These are phyloP conservation scores for Eretmodus cyanostictus DNA, from an alignment of 2,113 vertebrate species.

Conservation along the genomic window DNA sequence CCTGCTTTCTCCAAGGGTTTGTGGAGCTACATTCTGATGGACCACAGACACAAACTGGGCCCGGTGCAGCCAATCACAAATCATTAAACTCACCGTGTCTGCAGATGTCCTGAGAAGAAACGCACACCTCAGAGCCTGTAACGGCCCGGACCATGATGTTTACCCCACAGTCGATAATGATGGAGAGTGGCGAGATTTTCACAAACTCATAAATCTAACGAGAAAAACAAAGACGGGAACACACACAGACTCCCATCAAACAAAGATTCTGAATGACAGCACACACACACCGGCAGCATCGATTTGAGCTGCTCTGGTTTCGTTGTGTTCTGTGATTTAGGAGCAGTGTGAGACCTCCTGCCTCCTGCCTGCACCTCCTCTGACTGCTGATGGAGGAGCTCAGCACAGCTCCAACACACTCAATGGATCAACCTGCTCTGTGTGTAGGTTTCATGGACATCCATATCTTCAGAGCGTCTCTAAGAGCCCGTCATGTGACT, in stretches of 20 bases:
- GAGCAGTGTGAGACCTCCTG: background rate
- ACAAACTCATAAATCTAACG: background rate
- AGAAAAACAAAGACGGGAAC: background rate
- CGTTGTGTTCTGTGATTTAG: background rate
- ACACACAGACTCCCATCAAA: background rate
- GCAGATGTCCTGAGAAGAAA: background rate
- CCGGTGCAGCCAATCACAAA: background rate
- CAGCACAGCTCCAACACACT: background rate
- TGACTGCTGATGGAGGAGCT: background rate
- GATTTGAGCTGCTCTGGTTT: background rate
- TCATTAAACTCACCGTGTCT: background rate
- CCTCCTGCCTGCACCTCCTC: background rate
- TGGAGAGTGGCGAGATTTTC: background rate
- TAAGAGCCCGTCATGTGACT: background rate
- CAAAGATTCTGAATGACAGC: background rate
- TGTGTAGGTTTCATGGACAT: background rate
- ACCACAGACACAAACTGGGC: background rate
- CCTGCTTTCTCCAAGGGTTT: background rate
- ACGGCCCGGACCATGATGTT: background rate
- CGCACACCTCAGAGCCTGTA: background rate
- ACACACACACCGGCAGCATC: background rate
- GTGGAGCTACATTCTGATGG: background rate
- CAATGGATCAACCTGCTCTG: background rate
- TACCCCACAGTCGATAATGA: background rate
- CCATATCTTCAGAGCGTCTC: background rate